Base-by-base conservation (phyloP, 2,113 vertebrate species). In the Rhea pennata region DNA sequence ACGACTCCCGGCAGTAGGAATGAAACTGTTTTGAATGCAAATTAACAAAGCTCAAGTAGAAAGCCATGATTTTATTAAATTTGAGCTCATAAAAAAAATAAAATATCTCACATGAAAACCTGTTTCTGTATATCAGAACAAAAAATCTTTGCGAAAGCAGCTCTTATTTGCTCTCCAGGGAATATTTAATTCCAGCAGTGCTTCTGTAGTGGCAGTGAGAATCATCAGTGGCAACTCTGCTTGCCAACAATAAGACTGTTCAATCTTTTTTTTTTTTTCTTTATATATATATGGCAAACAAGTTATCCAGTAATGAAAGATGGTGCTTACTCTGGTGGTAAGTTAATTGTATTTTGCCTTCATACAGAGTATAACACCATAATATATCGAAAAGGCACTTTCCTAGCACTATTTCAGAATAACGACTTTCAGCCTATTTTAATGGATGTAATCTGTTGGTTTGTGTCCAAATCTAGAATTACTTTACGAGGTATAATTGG, bases 321-420 rank as follows among this genome's bases (percentile, higher is more conserved):
- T 26, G 50, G 17, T 9, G n/a, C 1, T 4, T 54, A n/a, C 72
- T 61, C n/a, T 11, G 0, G 33, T 4, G 24, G 54, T 8, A 87
- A 87, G 77, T 10, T 4, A 46, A 46, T 70, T 42, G 0, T 7
- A 1, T 66, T 65, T 73, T 59, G 23, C 54, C 31, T 73, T 51
- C 70, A 16, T 26, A 20, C 15, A 1, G 29, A 14, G 46, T 5
- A 31, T 27, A 20, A 8, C 26, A 4, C 17, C 26, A 2, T 2
- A 4, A 40, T 22, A 10, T 2, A 33, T 2, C 1, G 4, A 40
- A 70, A 46, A 74, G 24, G 33, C 70, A 9, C 70, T 70, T 54
- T 40, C 33, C 73, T 31, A 50, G 40, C 61, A 48, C 40, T 36
- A 77, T 16, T 73, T 65, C 39, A 39, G 56, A 39, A 16, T 14